These are phyloP conservation scores for Emydocephalus ijimae DNA, from an alignment of 2,113 vertebrate genomes.

Conservation along the genomic window DNA sequence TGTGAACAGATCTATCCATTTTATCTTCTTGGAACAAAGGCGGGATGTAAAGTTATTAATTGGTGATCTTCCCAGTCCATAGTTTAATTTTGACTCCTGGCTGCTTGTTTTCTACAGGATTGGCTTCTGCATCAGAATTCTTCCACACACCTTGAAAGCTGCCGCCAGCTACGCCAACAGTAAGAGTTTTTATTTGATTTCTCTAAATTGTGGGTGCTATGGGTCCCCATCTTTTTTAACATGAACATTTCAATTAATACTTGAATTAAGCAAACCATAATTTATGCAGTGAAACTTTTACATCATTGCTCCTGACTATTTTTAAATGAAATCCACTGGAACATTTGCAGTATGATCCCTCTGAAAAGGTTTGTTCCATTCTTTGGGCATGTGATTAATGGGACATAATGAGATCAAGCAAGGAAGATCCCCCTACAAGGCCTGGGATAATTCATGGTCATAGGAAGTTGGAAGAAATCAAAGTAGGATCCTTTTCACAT, in stretches of 20 bases:
- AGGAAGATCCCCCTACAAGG: background rate
- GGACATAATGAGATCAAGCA: background rate
- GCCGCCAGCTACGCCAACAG: conserved; percentile 79
- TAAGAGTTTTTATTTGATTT: conserved; percentile 63
- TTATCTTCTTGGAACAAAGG: background rate
- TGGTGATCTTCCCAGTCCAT: rapidly evolving
- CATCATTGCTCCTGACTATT: background rate
- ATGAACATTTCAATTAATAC: rapidly evolving
- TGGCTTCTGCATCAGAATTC: conserved; percentile 92
- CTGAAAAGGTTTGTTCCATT: background rate
- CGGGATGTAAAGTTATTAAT: background rate
- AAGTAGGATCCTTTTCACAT: background rate
- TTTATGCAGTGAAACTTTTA: background rate
- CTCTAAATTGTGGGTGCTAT: background rate
- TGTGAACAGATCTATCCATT: no score
- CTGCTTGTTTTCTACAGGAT: conserved; percentile 70
- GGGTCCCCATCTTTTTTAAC: background rate
- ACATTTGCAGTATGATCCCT: background rate
- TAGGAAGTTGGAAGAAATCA: background rate
- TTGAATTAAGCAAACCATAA: rapidly evolving
- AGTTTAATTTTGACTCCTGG: rapidly evolving
- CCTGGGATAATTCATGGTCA: background rate
- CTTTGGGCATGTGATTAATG: background rate
- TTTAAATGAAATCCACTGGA: background rate
- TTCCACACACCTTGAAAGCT: conserved; percentile 80